Evolutionary conservation across 2,888 invertebrate species (phyloP).

Genomic region (Eupsilia transversa): DNA sequence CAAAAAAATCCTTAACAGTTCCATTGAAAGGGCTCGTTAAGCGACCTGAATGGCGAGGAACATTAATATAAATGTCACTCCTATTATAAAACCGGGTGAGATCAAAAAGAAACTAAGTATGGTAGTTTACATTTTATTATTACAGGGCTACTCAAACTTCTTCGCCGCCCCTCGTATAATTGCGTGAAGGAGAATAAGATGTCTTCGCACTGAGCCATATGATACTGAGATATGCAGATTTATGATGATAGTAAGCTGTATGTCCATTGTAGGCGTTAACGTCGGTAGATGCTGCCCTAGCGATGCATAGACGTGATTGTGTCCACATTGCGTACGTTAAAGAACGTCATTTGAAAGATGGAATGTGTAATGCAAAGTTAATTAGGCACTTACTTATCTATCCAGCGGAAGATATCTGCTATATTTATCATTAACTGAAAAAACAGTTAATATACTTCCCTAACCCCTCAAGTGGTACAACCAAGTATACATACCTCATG

Average conservation of each 20-base stretch:
- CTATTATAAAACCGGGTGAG: constrained; percentile 59
- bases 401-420: background rate
- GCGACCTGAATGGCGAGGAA: constrained; percentile 52
- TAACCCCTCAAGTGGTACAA: too few relatives aligned
- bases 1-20: constrained; percentile 32
- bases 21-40: constrained; percentile 44
- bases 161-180: constrained; percentile 17
- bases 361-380: background rate
- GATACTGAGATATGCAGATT: too few relatives aligned
- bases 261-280: background rate
- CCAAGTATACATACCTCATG: background rate
- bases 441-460: background rate
- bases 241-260: too few relatives aligned
- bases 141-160: constrained; percentile 40
- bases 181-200: constrained; percentile 6
- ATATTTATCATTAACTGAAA: background rate
- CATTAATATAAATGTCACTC: constrained; percentile 55
- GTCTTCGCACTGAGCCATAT: background rate
- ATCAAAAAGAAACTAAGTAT: constrained; percentile 57
- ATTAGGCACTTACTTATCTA: background rate
- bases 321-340: background rate
- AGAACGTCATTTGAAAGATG: background rate
- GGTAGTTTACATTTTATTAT: constrained; percentile 51
- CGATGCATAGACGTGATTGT: background rate
- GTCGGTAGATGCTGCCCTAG: background rate